Percentiles rank a stretch among this genome's conserved stretches.
These are phyloP conservation scores for Drosophila histrio DNA, from an alignment of 2,888 invertebrate genomes.

Conservation along the genomic window DNA sequence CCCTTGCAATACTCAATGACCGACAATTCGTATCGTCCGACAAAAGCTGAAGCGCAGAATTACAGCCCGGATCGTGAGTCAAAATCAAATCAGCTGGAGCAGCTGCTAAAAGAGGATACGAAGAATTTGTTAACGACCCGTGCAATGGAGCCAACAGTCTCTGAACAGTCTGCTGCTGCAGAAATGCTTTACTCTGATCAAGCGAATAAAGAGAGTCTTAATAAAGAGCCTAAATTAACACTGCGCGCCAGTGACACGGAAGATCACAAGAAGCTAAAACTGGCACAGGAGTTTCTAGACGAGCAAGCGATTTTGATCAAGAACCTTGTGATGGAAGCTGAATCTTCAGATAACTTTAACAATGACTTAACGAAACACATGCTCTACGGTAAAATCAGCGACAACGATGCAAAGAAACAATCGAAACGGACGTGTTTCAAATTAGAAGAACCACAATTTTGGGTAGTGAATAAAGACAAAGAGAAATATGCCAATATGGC, in stretches of 20 bases:
- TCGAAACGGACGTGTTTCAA: neutral
- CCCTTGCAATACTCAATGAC: conserved; percentile 12
- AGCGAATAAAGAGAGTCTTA: neutral
- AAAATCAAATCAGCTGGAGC: neutral
- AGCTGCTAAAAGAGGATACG: neutral
- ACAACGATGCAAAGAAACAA: neutral
- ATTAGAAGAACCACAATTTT: neutral
- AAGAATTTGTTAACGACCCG: neutral
- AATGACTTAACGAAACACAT: neutral
- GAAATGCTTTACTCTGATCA: neutral
- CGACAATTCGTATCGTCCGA: neutral
- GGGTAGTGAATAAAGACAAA: neutral
- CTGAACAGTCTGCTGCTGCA: neutral
- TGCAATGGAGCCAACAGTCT: neutral
- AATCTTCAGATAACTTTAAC: neutral
- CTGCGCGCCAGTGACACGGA: neutral
- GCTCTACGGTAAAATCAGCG: neutral
- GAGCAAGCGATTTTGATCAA: neutral
- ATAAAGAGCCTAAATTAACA: neutral
- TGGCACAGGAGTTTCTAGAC: neutral
- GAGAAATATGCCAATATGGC: neutral
- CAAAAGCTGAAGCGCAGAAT: neutral
- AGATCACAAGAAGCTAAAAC: neutral
- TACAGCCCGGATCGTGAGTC: neutral
- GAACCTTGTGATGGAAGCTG: neutral